phyloP scores from a whole-genome alignment of 2,113 vertebrate genomes.

The Sapayoa aenigma region DNA sequence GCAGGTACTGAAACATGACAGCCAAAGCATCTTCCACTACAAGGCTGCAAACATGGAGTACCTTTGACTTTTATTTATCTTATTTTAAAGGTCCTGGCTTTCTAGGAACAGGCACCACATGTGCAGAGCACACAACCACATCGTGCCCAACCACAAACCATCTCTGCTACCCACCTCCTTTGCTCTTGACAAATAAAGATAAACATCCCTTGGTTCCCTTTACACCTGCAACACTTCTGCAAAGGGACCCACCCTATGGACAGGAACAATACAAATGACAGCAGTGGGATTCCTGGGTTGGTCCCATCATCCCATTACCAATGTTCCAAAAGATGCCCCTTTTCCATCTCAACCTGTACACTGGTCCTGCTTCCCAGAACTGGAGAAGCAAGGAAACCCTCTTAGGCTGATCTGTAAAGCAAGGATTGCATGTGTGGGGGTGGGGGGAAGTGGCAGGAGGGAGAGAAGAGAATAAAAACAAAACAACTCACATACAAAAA shows the following conservation, averaged over 20 bases:
- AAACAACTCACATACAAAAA: neutral
- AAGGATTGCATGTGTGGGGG: fast-evolving
- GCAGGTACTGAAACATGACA: neutral
- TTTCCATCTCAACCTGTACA: neutral
- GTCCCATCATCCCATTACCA: neutral
- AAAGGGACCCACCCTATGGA: neutral
- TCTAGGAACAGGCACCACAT: neutral
- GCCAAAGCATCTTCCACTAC: neutral
- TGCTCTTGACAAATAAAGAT: neutral
- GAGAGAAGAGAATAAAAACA: neutral
- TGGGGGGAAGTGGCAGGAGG: neutral
- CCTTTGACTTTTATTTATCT: neutral
- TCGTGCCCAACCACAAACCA: neutral
- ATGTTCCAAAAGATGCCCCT: neutral
- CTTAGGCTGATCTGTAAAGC: neutral
- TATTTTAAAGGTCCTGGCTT: neutral
- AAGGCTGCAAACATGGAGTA: fast-evolving
- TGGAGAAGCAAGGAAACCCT: neutral
- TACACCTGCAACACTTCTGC: neutral
- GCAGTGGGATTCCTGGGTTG: neutral
- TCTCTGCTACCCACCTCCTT: neutral
- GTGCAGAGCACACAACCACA: neutral
- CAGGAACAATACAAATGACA: neutral
- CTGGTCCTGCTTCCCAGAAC: neutral
- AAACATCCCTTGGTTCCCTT: neutral